These are phyloP conservation scores for Trimorus sp. DNA, from an alignment of 2,888 invertebrate species.

Conservation along the genomic window DNA sequence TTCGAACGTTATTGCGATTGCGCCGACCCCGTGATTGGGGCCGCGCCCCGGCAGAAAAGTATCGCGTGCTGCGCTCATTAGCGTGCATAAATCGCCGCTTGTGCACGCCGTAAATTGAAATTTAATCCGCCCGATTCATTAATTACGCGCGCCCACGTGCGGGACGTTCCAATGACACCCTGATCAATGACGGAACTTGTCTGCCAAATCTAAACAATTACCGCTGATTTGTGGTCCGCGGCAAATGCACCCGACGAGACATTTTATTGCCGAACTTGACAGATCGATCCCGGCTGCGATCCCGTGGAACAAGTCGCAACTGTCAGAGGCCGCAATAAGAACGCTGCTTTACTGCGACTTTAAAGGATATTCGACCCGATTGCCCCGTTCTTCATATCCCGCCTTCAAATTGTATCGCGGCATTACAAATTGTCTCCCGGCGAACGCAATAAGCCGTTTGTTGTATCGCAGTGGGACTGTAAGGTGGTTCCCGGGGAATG, in stretches of 20 bases:
- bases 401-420: conserved; percentile 29
- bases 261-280: conserved; percentile 61
- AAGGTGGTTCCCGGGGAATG: too few relatives aligned
- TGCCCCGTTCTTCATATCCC: conserved; percentile 24
- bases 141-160: conserved; percentile 30
- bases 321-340: conserved; percentile 54
- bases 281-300: conserved; percentile 36
- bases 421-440: conserved; percentile 38
- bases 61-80: conserved; percentile 2
- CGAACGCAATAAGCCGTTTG: conserved; percentile 36
- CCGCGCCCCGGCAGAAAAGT: background rate
- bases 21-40: conserved; percentile 21
- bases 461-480: too few relatives aligned
- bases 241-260: conserved; percentile 59
- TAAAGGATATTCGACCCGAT: conserved; percentile 45
- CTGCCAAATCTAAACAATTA: conserved; percentile 67
- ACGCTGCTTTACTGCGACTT: conserved; percentile 41
- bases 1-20: conserved; percentile 25
- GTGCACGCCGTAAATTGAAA: conserved; percentile 31
- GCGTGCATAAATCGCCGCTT: conserved; percentile 19
- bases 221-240: conserved; percentile 66
- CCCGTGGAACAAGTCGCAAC: conserved; percentile 33
- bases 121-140: conserved; percentile 42
- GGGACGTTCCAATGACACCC: conserved; percentile 53
- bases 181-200: conserved; percentile 52